Base-by-base conservation (phyloP, 2,888 invertebrate species). In the Linnaemya vulpina region DNA sequence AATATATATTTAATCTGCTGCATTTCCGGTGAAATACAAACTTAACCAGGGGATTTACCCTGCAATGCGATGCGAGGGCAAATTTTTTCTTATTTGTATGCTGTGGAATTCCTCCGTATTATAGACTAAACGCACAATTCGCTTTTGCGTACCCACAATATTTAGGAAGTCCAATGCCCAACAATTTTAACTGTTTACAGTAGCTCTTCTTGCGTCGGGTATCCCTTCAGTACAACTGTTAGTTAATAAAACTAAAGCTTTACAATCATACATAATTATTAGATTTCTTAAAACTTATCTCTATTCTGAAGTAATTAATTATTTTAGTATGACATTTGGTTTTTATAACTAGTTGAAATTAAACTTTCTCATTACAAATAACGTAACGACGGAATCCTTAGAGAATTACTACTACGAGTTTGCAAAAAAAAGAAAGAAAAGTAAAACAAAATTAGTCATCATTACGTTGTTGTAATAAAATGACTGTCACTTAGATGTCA, bases 401-500 rank as follows among this genome's bases (percentile, higher is more conserved):
- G 83, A 63, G 74, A 71, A 82, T 75, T 83, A 43, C 46, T 60
- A 63, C 53, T 71, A n/a, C 38, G 20, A 60, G 51, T 81, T 68
- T 15, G 17, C n/a, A 17, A 38, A 75, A 35, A 49, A 62, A 25
- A n/a, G n/a, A 5, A 30, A 30, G 30, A 30, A 30, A 63, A 40
- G 30, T 49, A 55, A 68, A 81, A 55, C 17, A 55, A 70, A 82
- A 85, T 75, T 82, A 85, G 83, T 73, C 81, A 85, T 79, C 77
- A 85, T 83, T 81, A 83, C 67, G 49, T 73, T 67, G 67, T 74
- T 58, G 74, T 83, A 87, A 83, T 86, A 84, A 87, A 86, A 86
- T 83, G 84, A 82, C 79, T 86, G 87, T 87, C 87, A 87, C 83
- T 86, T 76, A 13, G 60, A 79, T 83, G 87, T 87, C 87, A 87